Conservation (phyloP, 37 sponge, comb jelly and placozoan species). For the Ianthella basta region DNA sequence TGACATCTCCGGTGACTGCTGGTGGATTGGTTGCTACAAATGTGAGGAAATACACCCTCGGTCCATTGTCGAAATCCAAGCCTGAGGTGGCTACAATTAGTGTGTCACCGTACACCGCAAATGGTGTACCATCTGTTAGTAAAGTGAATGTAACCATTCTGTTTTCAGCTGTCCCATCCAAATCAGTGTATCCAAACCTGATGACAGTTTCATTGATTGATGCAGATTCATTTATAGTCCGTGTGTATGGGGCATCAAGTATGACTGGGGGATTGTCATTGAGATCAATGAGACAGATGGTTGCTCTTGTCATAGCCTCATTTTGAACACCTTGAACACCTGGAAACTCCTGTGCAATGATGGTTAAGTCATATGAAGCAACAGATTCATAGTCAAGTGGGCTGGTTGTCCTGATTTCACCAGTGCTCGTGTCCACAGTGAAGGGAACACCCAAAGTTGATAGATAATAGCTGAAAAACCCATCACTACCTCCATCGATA, state of each 20-base stretch:
- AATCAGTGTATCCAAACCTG: constrained; percentile 44
- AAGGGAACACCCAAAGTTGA: constrained; percentile 42
- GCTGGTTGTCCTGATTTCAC: constrained; percentile 32
- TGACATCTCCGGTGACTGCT: constrained; percentile 33
- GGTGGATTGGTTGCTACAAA: constrained; percentile 62
- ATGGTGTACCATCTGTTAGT: constrained; percentile 40
- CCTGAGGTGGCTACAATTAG: constrained; percentile 24
- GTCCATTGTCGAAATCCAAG: constrained; percentile 50
- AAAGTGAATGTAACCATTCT: constrained; percentile 44
- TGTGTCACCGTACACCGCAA: constrained; percentile 45
- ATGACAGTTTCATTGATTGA: constrained; percentile 12
- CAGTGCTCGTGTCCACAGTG: constrained; percentile 34
- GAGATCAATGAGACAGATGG: constrained; percentile 6
- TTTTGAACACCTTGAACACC: background rate
- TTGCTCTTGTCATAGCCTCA: background rate
- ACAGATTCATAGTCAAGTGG: constrained; percentile 45
- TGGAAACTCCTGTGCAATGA: constrained; percentile 42
- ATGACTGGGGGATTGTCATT: background rate
- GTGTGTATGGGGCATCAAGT: constrained; percentile 33
- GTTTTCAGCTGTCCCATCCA: constrained; percentile 50
- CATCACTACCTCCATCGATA: constrained; percentile 59
- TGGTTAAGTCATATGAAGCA: constrained; percentile 35
- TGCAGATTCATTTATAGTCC: constrained; percentile 28
- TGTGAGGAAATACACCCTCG: constrained; percentile 31
- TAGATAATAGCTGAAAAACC: constrained; percentile 35